Conservation (phyloP, 2,888 invertebrate genomes). For the Eudasyphora cyanicolor region DNA sequence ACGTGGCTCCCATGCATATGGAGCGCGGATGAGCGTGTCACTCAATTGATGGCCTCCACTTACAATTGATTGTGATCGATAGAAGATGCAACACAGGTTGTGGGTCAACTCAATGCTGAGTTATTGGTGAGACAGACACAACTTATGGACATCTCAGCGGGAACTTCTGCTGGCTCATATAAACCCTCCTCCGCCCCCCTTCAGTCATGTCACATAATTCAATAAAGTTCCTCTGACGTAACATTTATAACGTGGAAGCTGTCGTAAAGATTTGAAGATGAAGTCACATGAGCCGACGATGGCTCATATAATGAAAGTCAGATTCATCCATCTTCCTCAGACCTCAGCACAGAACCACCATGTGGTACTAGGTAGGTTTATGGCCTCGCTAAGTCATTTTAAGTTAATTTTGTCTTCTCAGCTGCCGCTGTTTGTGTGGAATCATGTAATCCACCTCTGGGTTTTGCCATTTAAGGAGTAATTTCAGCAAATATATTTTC, state of each 20-base stretch:
- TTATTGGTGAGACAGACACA: background rate
- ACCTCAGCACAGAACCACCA: background rate
- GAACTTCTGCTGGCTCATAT: background rate
- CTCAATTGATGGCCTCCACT: background rate
- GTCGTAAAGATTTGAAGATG: background rate
- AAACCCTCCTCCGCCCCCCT: background rate
- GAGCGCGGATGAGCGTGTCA: no score
- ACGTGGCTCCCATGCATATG: no score
- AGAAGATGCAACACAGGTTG: background rate
- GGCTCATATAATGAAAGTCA: background rate
- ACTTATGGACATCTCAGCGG: background rate
- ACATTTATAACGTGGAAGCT: no score
- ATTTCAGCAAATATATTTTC: constrained; percentile 7
- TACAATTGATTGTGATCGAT: no score
- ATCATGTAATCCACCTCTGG: background rate
- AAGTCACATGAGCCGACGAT: background rate
- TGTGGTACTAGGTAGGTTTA: background rate
- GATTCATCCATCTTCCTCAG: background rate
- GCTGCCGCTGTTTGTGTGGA: background rate
- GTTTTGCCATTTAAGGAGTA: background rate
- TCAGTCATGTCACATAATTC: background rate
- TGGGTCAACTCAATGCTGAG: background rate
- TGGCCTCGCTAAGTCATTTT: no score
- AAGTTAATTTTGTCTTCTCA: no score
- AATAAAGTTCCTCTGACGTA: background rate